phyloP scores from a whole-genome alignment of 2,888 invertebrate species.

The Acronicta alni region DNA sequence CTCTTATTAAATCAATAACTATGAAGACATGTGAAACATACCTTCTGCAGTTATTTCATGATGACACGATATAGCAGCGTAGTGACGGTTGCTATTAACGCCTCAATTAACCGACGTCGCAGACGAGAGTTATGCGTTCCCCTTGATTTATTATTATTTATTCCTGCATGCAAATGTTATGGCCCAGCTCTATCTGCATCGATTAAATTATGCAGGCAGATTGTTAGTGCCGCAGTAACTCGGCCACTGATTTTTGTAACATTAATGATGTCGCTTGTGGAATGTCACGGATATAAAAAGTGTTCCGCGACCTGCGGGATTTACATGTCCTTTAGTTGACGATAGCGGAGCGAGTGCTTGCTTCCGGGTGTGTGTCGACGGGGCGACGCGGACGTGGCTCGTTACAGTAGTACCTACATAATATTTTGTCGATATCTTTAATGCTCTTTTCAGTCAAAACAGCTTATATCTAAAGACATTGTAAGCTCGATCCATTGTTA shows the following conservation, averaged over 20 bases:
- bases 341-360: constrained; percentile 16
- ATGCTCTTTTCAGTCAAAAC: too few species aligned
- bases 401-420: constrained; percentile 2
- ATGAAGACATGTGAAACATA: neutral
- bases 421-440: too few species aligned
- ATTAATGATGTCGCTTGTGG: constrained; percentile 40
- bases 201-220: constrained; percentile 55
- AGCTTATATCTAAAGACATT: too few species aligned
- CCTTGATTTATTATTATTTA: constrained; percentile 57
- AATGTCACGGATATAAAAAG: constrained; percentile 41
- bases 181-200: constrained; percentile 24
- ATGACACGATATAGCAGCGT: constrained; percentile 14
- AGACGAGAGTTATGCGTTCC: constrained; percentile 49
- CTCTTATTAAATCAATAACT: too few species aligned
- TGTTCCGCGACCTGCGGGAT: constrained; percentile 5
- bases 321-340: constrained; percentile 37
- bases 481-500: too few species aligned
- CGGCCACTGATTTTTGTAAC: constrained; percentile 31
- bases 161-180: constrained; percentile 54
- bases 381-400: constrained; percentile 4
- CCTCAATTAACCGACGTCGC: constrained; percentile 64
- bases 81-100: constrained; percentile 65
- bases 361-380: constrained; percentile 21
- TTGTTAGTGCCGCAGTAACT: constrained; percentile 55
- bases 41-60: neutral